Evolutionary conservation across 2,888 invertebrate species (phyloP).

Genomic region (Thera britannica): DNA sequence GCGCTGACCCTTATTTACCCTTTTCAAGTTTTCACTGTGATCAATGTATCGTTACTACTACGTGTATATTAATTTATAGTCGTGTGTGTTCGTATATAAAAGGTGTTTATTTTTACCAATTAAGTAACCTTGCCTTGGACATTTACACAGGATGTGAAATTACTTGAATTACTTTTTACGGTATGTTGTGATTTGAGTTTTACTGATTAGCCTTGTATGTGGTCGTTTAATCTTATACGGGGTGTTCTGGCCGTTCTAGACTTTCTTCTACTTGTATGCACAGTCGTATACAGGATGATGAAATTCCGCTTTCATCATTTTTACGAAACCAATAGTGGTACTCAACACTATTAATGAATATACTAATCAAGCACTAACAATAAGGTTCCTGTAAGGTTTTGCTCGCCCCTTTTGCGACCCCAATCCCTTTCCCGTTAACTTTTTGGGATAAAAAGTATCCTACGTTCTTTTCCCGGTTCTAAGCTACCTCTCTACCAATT

Average conservation of each 20-base stretch:
- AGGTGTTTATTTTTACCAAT: neutral
- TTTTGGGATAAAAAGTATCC: too few species aligned
- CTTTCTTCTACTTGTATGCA: neutral
- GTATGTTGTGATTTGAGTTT: constrained; percentile 8
- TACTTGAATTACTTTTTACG: constrained; percentile 20
- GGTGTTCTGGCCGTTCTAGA: neutral
- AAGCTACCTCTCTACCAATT: too few species aligned
- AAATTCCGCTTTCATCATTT: neutral
- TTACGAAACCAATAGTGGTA: too few species aligned
- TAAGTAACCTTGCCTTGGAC: neutral
- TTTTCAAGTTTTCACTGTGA: too few species aligned
- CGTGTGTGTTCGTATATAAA: neutral
- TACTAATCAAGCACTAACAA: too few species aligned
- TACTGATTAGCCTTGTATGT: constrained; percentile 1
- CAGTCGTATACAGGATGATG: neutral
- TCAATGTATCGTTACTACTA: too few species aligned
- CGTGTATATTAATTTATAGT: neutral
- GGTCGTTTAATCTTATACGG: neutral
- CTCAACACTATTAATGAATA: too few species aligned
- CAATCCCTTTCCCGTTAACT: too few species aligned
- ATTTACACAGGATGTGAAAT: neutral
- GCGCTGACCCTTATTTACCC: too few species aligned
- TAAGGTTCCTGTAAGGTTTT: too few species aligned
- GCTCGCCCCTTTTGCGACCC: too few species aligned
- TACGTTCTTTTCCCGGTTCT: too few species aligned